Evolutionary conservation across 2,888 invertebrate species (phyloP).

Genomic region (Formica aserva): DNA sequence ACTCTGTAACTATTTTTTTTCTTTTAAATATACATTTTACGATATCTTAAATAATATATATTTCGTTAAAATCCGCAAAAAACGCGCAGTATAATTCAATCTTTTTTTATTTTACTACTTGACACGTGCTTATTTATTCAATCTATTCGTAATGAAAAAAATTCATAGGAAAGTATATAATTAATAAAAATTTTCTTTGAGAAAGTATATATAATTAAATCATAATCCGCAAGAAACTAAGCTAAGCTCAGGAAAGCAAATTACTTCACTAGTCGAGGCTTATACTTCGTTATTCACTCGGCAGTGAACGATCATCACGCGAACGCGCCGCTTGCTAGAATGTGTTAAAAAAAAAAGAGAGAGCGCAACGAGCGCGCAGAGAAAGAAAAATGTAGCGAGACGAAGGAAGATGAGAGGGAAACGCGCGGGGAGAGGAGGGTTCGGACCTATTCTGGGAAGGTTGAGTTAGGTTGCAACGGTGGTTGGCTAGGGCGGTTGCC

Average conservation of each 20-base stretch:
- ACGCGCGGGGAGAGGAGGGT: constrained; percentile 41
- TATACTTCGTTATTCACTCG: neutral
- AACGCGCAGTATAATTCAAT: neutral
- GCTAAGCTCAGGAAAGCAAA: neutral
- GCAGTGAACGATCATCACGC: constrained; percentile 5
- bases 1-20: neutral
- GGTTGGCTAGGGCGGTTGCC: constrained; percentile 65
- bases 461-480: constrained; percentile 69
- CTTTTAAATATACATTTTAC: neutral
- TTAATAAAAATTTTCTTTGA: neutral
- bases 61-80: neutral
- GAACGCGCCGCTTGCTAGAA: constrained; percentile 27
- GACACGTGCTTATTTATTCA: neutral
- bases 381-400: constrained; percentile 50
- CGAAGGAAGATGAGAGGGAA: constrained; percentile 42
- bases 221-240: neutral
- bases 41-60: neutral
- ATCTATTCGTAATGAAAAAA: neutral
- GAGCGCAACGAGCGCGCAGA: constrained; percentile 26
- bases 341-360: neutral
- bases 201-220: constrained; percentile 6
- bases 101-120: neutral
- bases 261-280: neutral
- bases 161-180: neutral
- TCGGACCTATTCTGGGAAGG: constrained; percentile 69